These are phyloP conservation scores for Hypomecis atomaria DNA, from an alignment of 2,888 invertebrate species.

Conservation along the genomic window DNA sequence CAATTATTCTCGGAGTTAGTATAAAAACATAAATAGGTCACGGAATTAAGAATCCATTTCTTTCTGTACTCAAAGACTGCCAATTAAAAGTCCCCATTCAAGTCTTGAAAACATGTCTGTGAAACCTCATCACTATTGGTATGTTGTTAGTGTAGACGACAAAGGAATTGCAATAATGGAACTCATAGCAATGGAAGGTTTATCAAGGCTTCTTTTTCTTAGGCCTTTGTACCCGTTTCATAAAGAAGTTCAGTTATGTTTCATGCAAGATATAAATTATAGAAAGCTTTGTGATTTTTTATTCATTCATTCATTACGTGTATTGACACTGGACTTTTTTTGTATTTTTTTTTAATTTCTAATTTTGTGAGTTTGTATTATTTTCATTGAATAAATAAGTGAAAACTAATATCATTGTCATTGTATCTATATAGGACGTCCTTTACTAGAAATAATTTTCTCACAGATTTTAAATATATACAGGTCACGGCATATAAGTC, in stretches of 20 bases:
- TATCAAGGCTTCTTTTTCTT: slow-evolving; percentile 8
- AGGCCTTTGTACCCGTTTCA: background rate
- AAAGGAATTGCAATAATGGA: slow-evolving; percentile 14
- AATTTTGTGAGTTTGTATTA: background rate
- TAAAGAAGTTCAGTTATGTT: slow-evolving; percentile 1
- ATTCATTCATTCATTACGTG: too few relatives aligned
- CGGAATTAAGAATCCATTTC: background rate
- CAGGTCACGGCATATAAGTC: too few relatives aligned
- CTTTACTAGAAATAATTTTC: too few relatives aligned
- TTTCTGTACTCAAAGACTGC: background rate
- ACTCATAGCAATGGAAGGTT: slow-evolving; percentile 2
- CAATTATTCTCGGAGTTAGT: too few relatives aligned
- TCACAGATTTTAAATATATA: too few relatives aligned
- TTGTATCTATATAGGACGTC: too few relatives aligned
- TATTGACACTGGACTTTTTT: too few relatives aligned
- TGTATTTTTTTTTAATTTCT: too few relatives aligned
- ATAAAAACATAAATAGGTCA: too few relatives aligned
- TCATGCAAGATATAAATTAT: background rate
- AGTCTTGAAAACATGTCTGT: background rate
- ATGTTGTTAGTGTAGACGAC: background rate
- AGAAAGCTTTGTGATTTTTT: background rate
- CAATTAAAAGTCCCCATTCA: background rate
- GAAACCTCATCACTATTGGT: slow-evolving; percentile 2
- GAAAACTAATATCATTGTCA: too few relatives aligned
- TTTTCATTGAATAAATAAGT: too few relatives aligned